Conservation (phyloP, 2,113 vertebrate genomes). For the Ameiurus melas region DNA sequence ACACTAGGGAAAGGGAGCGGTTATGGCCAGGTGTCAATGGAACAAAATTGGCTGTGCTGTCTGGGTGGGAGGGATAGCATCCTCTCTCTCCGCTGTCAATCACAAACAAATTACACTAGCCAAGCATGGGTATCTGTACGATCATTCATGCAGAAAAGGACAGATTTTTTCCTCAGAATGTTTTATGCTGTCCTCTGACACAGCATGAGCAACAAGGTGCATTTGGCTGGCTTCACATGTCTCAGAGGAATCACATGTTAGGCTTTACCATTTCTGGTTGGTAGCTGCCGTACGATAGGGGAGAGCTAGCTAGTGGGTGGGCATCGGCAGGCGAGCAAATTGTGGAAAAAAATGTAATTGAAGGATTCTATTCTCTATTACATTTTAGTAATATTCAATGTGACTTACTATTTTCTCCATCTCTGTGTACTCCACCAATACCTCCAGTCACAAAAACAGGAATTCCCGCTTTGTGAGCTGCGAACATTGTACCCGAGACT, state of each 20-base stretch:
- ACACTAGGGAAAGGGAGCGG: neutral
- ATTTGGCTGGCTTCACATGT: neutral
- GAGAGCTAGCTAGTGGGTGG: neutral
- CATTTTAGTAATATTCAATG: neutral
- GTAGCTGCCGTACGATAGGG: neutral
- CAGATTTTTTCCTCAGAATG: neutral
- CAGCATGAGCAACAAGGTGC: neutral
- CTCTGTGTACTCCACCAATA: constrained; percentile 86
- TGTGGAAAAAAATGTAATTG: neutral
- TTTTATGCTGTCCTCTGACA: neutral
- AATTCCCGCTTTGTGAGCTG: constrained; percentile 80
- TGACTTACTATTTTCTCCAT: constrained; percentile 82
- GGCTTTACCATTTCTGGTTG: neutral
- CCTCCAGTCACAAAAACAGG: constrained; percentile 87
- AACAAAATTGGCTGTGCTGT: neutral
- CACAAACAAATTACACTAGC: neutral
- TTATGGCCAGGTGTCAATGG: neutral
- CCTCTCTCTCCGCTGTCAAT: neutral
- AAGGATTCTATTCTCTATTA: neutral
- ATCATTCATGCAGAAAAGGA: neutral
- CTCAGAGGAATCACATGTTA: neutral
- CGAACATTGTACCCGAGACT: constrained; percentile 86
- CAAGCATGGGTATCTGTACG: neutral
- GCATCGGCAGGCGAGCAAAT: neutral
- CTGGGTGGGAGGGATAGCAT: neutral